A percentile compares a stretch with the other conserved stretches of the same genome.
These are phyloP conservation scores for Trogon surrucura DNA, from an alignment of 2,113 vertebrate species.

Conservation along the genomic window DNA sequence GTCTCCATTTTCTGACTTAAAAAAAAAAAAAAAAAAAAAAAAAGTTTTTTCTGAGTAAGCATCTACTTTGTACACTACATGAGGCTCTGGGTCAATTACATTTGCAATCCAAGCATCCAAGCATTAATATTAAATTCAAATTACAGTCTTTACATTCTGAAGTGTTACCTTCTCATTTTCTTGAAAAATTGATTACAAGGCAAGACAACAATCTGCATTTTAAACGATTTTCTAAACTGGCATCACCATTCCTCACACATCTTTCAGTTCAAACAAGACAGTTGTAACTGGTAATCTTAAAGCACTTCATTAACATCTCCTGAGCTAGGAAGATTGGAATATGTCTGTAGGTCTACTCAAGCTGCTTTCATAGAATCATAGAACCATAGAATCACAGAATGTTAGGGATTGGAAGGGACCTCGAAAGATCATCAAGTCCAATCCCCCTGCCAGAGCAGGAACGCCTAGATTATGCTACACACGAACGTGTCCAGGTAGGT, in stretches of 20 bases:
- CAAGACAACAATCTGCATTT: conserved; percentile 65
- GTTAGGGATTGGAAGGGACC: too few species aligned
- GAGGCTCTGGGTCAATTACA: conserved; percentile 65
- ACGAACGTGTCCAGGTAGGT: too few species aligned
- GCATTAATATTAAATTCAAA: conserved; percentile 74
- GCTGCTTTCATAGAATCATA: too few species aligned
- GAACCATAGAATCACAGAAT: too few species aligned
- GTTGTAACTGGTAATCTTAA: neutral
- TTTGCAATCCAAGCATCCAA: conserved; percentile 29
- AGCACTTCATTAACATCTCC: neutral
- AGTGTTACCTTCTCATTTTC: conserved; percentile 54
- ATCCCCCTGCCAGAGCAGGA: too few species aligned
- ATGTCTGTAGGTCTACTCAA: neutral
- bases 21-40: conserved; percentile 9
- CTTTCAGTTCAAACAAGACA: neutral
- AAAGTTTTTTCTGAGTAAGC: conserved; percentile 65
- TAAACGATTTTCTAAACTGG: conserved; percentile 63
- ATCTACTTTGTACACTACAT: conserved; percentile 60
- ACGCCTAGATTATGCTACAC: too few species aligned
- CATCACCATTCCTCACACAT: neutral
- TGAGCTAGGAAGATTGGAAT: neutral
- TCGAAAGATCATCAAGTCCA: too few species aligned
- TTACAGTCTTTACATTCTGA: conserved; percentile 68
- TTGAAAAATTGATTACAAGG: conserved; percentile 67
- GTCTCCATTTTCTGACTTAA: conserved; percentile 63